Base-by-base conservation (phyloP, 2,797 vertebrate genomes). In the Alauda arvensis region DNA sequence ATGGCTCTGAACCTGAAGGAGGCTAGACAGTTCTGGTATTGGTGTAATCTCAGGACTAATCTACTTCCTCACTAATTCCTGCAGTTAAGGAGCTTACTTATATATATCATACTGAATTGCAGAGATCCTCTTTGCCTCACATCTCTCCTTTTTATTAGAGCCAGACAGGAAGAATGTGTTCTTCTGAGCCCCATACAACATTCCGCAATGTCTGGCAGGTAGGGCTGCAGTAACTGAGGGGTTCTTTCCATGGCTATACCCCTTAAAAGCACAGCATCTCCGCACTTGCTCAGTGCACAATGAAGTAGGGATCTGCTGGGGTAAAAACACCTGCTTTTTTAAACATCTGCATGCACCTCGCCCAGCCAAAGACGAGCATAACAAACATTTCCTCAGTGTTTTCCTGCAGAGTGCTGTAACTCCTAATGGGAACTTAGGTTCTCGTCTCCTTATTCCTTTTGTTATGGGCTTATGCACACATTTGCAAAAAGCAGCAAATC, bases 1-100 rank as follows among this genome's bases (percentile, higher is more conserved):
- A 79, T 84, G 71, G 63, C 75, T 90, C 84, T 83, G 56, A 91
- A 94, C 52, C 66, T 85, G 87, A 74, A 89, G 83, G 63, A 92
- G 66, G 67, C 91, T 37, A 94, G 67, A 89, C 77, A 81, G 74
- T 77, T 82, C 67, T 89, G 51, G n/a, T 87, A 91, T 34, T 68
- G 88, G 68, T 87, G 77, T 93, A 95, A 90, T 94, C 93, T 92
- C 69, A 75, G 37, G 68, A 84, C 85, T 92, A 95, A 94, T 90
- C 91, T 94, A 78, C 77, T 92, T 92, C 72, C 52, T 87, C 74
- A 70, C 90, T 92, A 95, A 94, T 94, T 93, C 91, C 84, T 51
- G 21, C 70, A 72, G 77, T 76, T 94, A 93, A 95, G 82, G 52
- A 93, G 90, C 79, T 93, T 95, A 93, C 78, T 90, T 88, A 83